phyloP scores from a whole-genome alignment of 2,888 invertebrate genomes.

The Cryptosula pallasiana region DNA sequence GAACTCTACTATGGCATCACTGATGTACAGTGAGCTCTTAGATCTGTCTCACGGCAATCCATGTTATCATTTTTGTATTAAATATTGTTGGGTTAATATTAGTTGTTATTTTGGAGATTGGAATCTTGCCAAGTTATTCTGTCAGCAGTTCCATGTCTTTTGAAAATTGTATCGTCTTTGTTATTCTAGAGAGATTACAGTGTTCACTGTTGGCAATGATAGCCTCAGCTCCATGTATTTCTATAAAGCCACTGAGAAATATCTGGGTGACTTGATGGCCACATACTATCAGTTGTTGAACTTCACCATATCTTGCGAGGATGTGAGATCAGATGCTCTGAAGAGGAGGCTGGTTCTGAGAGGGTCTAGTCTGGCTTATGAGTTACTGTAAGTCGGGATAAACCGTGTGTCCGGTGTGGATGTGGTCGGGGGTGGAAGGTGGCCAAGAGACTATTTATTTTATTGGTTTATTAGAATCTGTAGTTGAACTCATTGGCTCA shows the following conservation, averaged over 20 bases:
- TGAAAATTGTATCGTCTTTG: not conserved
- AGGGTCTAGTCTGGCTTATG: not conserved
- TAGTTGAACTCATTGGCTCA: no score
- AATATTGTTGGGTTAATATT: no score
- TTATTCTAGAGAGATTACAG: conserved; percentile 3
- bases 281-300: conserved; percentile 32
- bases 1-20: not conserved
- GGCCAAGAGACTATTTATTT: no score
- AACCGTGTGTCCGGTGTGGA: no score
- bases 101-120: no score
- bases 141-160: no score
- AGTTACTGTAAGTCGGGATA: conserved; percentile 13
- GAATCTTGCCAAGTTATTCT: no score
- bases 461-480: no score
- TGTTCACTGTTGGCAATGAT: not conserved
- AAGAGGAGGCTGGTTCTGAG: not conserved
- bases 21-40: not conserved
- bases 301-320: conserved; percentile 28
- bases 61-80: no score
- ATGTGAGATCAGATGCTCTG: not conserved
- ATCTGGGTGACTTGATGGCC: conserved; percentile 33
- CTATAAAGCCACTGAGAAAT: conserved; percentile 31
- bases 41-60: no score
- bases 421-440: no score
- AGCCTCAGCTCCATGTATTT: conserved; percentile 26